Evolutionary conservation across 1,140 invertebrate species (phyloP), one percentile per base, ranked within the genome.

Genomic region (Papilio helenus): DNA sequence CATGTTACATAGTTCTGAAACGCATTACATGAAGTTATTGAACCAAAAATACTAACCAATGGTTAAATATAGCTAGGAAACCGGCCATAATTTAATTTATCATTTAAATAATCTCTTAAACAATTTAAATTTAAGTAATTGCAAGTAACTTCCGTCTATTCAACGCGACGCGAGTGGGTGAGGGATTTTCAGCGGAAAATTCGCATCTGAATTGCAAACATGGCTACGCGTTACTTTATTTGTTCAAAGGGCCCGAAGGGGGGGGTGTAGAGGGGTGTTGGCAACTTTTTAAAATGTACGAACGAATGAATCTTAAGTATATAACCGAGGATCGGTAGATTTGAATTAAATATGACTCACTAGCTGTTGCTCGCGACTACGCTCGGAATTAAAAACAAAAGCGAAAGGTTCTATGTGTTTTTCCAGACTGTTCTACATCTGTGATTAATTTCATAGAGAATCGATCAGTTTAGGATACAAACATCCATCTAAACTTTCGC

Each of bases 201-300:
- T 23, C 58, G 58, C 58, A 61, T 61, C 20, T 61, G 20, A 61
- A 61, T 61, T 61, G 58, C 58, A 23, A 61, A 61, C 58, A 61
- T 61, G 23, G 58, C 58, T 61, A 61, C 55, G 58, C 58, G 23
- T 61, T 61, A 61, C 58, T 61, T 61, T 61, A 61, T 61, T 61
- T 61, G 58, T 61, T 26, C 58, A 61, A 61, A 26, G 58, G 23
- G 23, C 20, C 20, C 23, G 58, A 61, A 61, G 20, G 58, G 55
- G 23, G 55, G 23, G 23, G 10, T 23, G 58, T 26, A 61, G 58
- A 61, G 23, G 58, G 58, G 58, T 61, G 58, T 61, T 12, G 58
- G 23, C 12, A 61, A 20, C 23, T 61, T 61, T 61, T 61, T 26
- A 23, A 26, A 61, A 61, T 61, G 55, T 61, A 26, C 58, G 58